These are phyloP conservation scores for Cryptoleucopteryx plumbea DNA, from an alignment of 2,113 vertebrate species.

Conservation along the genomic window DNA sequence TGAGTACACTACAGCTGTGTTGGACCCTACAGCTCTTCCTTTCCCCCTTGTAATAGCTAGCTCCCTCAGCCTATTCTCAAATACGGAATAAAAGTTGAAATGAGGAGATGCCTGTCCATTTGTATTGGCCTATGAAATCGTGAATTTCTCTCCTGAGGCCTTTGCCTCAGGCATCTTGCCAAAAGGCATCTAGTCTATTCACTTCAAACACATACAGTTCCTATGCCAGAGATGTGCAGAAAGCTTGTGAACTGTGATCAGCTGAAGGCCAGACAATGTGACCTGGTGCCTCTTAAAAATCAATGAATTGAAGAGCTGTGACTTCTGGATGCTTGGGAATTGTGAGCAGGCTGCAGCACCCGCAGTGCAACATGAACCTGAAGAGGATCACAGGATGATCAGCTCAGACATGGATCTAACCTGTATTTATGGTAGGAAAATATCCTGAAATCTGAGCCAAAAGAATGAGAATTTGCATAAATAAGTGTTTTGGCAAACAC, in stretches of 20 bases:
- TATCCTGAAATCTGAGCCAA: neutral
- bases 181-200: neutral
- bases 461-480: neutral
- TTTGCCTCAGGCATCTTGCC: neutral
- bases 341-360: neutral
- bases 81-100: neutral
- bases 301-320: neutral
- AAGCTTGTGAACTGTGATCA: constrained; percentile 7
- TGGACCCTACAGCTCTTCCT: neutral
- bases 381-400: neutral
- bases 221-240: neutral
- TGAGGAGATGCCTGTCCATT: neutral
- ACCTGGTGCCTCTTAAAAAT: neutral
- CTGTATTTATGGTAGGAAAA: neutral
- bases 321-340: neutral
- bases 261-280: neutral
- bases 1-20: neutral
- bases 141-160: neutral
- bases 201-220: neutral
- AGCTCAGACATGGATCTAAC: neutral
- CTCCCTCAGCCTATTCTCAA: neutral
- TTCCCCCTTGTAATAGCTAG: neutral
- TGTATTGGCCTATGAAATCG: neutral
- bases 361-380: neutral
- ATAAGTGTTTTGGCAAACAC: neutral